Base-by-base conservation (phyloP, 2,888 invertebrate species). In the Polia nebulosa region DNA sequence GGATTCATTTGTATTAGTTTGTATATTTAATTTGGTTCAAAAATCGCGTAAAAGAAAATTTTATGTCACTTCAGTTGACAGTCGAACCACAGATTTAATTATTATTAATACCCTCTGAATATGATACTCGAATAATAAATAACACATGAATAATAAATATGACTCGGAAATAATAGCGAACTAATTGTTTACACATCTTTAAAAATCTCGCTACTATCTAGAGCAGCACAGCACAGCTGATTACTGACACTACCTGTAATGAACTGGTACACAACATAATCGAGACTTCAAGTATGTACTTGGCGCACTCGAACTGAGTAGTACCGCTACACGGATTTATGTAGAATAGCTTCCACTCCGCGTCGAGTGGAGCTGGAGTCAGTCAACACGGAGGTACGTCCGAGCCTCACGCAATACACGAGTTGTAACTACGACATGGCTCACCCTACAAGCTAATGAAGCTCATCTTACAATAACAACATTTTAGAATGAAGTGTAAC, bases 241-340 rank as follows among this genome's bases (percentile, higher is more conserved):
- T n/a, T n/a, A n/a, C n/a, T n/a, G n/a, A n/a, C n/a, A n/a, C 39
- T 27, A 25, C 17, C 20, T 47, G 20, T 27, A 9, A 13, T 20
- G 25, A 29, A 32, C 17, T 32, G 32, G 17, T 20, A 25, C 20
- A 41, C 25, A 20, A 36, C 25, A 20, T 25, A 44, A 53, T 56
- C 44, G 22, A 44, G 22, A 22, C 13, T 45, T 65, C 57, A 45
- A 74, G 39, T 45, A 51, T 32, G 65, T 52, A 57, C 52, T 72
- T 20, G 66, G 56, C 39, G 65, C 57, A 57, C 52, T 72, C 25
- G 66, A 45, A 7, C 17, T 13, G 11, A 57, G 52, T 41, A 47
- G 49, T 32, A 44, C 56, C 45, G 32, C n/a, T n/a, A n/a, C n/a
- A n/a, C n/a, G n/a, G n/a, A n/a, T n/a, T n/a, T n/a, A 71, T 17